phyloP scores from a whole-genome alignment of 2,888 invertebrate genomes.

The Drosophila kokeensis region DNA sequence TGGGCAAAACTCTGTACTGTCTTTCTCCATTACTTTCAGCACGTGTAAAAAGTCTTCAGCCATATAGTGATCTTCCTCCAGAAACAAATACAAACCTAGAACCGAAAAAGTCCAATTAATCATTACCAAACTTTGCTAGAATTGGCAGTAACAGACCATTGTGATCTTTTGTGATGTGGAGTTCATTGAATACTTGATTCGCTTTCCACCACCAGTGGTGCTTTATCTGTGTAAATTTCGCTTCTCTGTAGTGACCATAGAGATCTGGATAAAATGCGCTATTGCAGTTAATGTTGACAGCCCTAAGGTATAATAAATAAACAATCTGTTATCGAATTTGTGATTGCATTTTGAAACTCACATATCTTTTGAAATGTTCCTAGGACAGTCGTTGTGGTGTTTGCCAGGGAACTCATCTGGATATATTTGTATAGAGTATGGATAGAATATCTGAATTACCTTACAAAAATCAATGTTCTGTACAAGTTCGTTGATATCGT shows the following conservation, averaged over 20 bases:
- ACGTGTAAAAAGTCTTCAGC: slow-evolving; percentile 97
- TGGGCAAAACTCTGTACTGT: slow-evolving; percentile 91
- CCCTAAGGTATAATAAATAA: slow-evolving; percentile 87
- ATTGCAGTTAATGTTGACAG: slow-evolving; percentile 92
- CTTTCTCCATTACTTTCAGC: slow-evolving; percentile 91
- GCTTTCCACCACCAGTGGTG: slow-evolving; percentile 99
- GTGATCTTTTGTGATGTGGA: slow-evolving; percentile 93
- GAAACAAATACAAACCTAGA: slow-evolving; percentile 87
- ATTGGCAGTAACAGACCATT: slow-evolving; percentile 86
- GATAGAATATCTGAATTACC: slow-evolving; percentile 94
- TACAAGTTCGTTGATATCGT: slow-evolving; percentile 95
- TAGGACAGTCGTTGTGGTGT: slow-evolving; percentile 96
- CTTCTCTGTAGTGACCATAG: slow-evolving; percentile 98
- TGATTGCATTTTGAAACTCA: slow-evolving; percentile 85
- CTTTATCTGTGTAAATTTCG: slow-evolving; percentile 98
- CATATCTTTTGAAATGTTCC: slow-evolving; percentile 93
- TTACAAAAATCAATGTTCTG: slow-evolving; percentile 97
- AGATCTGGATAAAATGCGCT: slow-evolving; percentile 97
- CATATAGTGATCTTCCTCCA: slow-evolving; percentile 99
- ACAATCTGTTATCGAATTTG: neutral
- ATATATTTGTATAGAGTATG: slow-evolving; percentile 97
- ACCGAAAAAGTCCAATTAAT: neutral
- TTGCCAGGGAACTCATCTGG: slow-evolving; percentile 96
- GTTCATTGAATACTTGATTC: slow-evolving; percentile 95
- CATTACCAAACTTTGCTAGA: neutral